These are phyloP conservation scores for Fopius arisanus DNA, from an alignment of 1,140 invertebrate genomes.

Conservation along the genomic window DNA sequence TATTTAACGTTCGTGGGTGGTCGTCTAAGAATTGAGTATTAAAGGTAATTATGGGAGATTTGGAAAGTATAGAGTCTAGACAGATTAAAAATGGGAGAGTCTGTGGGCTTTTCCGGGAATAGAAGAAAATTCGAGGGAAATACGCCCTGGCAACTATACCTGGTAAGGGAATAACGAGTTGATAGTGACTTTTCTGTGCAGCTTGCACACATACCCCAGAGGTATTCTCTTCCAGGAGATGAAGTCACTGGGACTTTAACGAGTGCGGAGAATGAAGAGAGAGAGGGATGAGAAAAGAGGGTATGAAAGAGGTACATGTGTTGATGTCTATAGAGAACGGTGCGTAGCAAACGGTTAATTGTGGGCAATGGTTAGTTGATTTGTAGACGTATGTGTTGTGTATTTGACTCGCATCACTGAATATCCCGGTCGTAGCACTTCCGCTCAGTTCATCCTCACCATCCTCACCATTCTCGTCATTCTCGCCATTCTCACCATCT, in stretches of 20 bases:
- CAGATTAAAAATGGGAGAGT: no score
- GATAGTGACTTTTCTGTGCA: background rate
- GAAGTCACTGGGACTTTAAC: background rate
- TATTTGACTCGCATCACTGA: background rate
- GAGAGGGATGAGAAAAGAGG: background rate
- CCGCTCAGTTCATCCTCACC: background rate
- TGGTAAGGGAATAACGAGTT: background rate
- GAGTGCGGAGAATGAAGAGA: slow-evolving; percentile 1
- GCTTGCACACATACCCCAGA: background rate
- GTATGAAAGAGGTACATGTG: background rate
- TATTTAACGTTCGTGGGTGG: no score
- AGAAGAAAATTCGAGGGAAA: no score
- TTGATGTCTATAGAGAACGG: slow-evolving; percentile 18
- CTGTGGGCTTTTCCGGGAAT: no score
- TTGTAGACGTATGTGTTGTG: background rate
- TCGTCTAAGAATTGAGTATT: no score
- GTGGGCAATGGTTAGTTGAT: background rate
- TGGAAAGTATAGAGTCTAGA: no score
- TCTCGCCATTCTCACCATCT: no score
- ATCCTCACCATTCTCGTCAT: no score
- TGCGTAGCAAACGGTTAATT: slow-evolving; percentile 14
- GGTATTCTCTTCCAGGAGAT: background rate
- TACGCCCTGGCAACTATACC: background rate
- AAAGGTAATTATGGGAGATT: no score
- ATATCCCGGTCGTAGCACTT: background rate